Conservation (phyloP, 2,888 invertebrate species). For the Fragum sueziense region DNA sequence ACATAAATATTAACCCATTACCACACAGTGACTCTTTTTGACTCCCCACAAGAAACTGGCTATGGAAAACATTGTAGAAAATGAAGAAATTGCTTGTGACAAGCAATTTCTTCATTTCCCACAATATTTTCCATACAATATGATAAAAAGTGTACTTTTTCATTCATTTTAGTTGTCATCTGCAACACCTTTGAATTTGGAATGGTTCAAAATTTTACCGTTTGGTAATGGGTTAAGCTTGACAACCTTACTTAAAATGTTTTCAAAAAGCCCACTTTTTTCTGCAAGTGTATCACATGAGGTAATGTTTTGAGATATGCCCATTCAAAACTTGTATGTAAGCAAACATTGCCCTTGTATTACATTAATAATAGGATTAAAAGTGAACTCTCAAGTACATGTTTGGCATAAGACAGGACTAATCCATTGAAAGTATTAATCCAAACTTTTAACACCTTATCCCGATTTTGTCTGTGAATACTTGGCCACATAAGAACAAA, state of each 20-base stretch:
- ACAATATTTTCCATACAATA: too few relatives aligned
- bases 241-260: too few relatives aligned
- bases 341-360: not conserved
- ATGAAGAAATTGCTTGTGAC: not conserved
- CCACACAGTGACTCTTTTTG: too few relatives aligned
- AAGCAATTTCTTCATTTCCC: conserved; percentile 7
- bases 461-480: not conserved
- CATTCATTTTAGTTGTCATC: too few relatives aligned
- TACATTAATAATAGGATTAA: conserved; percentile 11
- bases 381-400: not conserved
- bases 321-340: not conserved
- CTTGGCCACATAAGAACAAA: too few relatives aligned
- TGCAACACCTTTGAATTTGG: too few relatives aligned
- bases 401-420: not conserved
- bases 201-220: too few relatives aligned
- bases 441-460: not conserved
- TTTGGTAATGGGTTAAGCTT: too few relatives aligned
- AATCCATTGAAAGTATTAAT: not conserved
- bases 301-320: not conserved
- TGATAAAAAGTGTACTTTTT: too few relatives aligned
- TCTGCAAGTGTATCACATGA: not conserved
- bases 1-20: too few relatives aligned
- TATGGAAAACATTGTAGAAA: too few relatives aligned
- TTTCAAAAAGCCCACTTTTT: not conserved
- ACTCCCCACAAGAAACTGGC: too few relatives aligned